Evolutionary conservation across 2,888 invertebrate genomes (phyloP).

Genomic region (Brachylomia viminalis): DNA sequence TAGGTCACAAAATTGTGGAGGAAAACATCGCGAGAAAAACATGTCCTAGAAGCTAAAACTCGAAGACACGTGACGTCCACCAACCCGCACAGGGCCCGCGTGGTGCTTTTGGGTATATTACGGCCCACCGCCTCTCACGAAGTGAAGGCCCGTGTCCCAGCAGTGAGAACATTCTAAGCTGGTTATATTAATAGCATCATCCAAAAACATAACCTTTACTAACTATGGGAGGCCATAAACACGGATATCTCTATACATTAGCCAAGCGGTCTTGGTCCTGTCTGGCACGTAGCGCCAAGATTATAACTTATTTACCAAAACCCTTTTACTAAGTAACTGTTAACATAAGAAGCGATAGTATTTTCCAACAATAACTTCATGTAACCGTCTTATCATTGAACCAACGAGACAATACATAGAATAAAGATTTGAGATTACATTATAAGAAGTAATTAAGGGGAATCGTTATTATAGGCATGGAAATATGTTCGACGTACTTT

Average conservation of each 20-base stretch:
- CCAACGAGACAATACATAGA: slow-evolving; percentile 33
- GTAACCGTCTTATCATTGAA: slow-evolving; percentile 6
- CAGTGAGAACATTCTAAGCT: not conserved
- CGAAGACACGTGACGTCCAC: not conserved
- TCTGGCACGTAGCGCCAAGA: slow-evolving; percentile 30
- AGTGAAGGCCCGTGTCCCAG: not conserved
- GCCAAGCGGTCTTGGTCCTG: slow-evolving; percentile 17
- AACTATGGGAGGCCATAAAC: not conserved
- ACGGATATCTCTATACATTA: not conserved
- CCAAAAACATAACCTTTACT: not conserved
- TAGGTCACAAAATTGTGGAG: not conserved
- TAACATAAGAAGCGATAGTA: slow-evolving; percentile 16
- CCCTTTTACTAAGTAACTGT: slow-evolving; percentile 26
- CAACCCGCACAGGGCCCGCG: not conserved
- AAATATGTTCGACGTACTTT: slow-evolving; percentile 1
- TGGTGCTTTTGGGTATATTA: too few species aligned
- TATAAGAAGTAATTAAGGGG: slow-evolving; percentile 28
- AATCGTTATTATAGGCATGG: slow-evolving; percentile 2
- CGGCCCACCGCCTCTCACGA: not conserved
- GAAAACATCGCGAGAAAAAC: not conserved
- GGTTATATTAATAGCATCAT: not conserved
- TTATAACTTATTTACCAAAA: slow-evolving; percentile 22
- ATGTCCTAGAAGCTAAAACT: not conserved
- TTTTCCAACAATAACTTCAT: slow-evolving; percentile 18
- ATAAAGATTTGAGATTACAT: slow-evolving; percentile 40